phyloP scores from a whole-genome alignment of 2,888 invertebrate species.

The Melieria omissa region DNA sequence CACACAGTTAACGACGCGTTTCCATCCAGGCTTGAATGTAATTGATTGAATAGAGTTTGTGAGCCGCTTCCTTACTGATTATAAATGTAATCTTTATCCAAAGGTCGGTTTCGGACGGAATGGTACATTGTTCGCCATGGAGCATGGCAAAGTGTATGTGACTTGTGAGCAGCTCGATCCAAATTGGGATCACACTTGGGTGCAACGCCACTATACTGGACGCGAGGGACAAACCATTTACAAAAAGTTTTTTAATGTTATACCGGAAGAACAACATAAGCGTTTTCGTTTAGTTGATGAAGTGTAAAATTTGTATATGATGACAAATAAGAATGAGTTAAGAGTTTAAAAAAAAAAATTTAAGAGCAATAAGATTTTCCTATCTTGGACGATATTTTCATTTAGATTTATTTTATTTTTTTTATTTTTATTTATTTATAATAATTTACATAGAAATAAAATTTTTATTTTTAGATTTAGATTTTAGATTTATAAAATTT shows the following conservation, averaged over 20 bases:
- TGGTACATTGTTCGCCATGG: slow-evolving; percentile 83
- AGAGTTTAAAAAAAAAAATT: too few species aligned
- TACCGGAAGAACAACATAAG: slow-evolving; percentile 81
- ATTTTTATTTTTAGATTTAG: too few species aligned
- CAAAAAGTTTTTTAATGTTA: slow-evolving; percentile 88
- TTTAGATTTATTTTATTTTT: too few species aligned
- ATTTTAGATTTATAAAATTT: too few species aligned
- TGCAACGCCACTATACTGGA: slow-evolving; percentile 74
- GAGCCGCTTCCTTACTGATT: neutral
- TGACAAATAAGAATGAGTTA: too few species aligned
- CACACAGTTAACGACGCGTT: slow-evolving; percentile 76
- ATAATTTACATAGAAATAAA: too few species aligned
- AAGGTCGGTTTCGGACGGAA: slow-evolving; percentile 86
- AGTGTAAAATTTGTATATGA: slow-evolving; percentile 66
- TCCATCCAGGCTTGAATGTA: slow-evolving; percentile 85
- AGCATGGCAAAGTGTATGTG: slow-evolving; percentile 80
- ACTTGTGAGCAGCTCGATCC: slow-evolving; percentile 85
- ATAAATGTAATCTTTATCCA: slow-evolving; percentile 1
- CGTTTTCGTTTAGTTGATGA: slow-evolving; percentile 82
- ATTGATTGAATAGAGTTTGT: slow-evolving; percentile 48
- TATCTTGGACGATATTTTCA: too few species aligned
- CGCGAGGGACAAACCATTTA: slow-evolving; percentile 75
- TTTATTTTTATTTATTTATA: too few species aligned
- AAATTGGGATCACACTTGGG: slow-evolving; percentile 82
- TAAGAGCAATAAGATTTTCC: too few species aligned